Evolutionary conservation across 1,140 invertebrate species (phyloP).

Genomic region (Asobara japonica): DNA sequence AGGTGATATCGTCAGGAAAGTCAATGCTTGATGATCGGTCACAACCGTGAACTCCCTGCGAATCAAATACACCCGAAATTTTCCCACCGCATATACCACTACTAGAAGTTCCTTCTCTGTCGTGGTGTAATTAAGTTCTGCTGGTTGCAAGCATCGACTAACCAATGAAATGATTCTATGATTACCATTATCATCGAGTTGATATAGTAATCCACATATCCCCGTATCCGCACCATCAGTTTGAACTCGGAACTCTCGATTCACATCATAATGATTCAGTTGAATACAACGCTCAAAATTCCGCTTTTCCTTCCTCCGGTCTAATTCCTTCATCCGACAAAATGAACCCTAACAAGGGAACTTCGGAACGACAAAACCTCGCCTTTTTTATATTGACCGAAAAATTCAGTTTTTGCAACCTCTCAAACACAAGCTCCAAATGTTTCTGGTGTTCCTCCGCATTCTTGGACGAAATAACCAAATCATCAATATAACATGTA

Average conservation of each 20-base stretch:
- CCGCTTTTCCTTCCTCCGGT: not conserved
- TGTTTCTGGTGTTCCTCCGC: not conserved
- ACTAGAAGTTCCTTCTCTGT: not conserved
- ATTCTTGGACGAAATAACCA: not conserved
- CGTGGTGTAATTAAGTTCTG: not conserved
- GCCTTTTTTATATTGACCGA: not conserved
- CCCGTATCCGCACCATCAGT: not conserved
- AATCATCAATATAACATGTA: slow-evolving; percentile 10
- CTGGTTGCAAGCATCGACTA: not conserved
- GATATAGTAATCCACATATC: not conserved
- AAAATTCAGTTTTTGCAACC: not conserved
- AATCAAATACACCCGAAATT: slow-evolving; percentile 1
- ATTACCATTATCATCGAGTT: not conserved
- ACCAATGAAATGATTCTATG: not conserved
- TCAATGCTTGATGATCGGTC: not conserved
- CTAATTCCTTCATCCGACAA: not conserved
- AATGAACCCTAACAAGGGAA: not conserved
- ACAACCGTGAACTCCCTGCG: not conserved
- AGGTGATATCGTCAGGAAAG: not conserved
- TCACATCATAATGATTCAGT: not conserved
- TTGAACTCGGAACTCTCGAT: not conserved
- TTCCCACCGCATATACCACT: not conserved
- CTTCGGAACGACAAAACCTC: not conserved
- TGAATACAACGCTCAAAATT: not conserved
- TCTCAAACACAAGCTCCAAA: not conserved